Evolutionary conservation across 1,140 invertebrate species (phyloP).

Genomic region (Pachyrhynchus sulphureomaculatus): DNA sequence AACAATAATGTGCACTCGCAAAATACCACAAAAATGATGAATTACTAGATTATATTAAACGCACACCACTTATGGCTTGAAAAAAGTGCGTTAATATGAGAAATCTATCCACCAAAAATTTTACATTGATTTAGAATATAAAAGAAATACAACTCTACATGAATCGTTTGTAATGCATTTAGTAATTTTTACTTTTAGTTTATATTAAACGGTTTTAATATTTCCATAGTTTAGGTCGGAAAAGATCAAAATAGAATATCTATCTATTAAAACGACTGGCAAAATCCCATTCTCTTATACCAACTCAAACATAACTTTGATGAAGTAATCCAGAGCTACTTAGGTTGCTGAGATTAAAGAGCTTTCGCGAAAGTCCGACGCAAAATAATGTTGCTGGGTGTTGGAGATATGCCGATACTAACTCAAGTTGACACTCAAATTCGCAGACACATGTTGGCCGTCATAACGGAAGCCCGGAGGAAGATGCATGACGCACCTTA

Average conservation of each 20-base stretch:
- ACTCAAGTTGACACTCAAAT: conserved; percentile 51
- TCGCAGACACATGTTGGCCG: conserved; percentile 51
- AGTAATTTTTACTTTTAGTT: no score
- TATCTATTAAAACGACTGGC: not conserved
- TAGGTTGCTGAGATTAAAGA: conserved; percentile 51
- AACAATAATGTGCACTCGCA: no score
- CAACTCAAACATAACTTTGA: conserved; percentile 49
- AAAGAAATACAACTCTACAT: no score
- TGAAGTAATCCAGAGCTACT: conserved; percentile 50
- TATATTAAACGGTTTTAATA: no score
- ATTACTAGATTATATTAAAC: no score
- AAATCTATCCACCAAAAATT: no score
- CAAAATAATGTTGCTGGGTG: conserved; percentile 49
- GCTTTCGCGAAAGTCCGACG: conserved; percentile 49
- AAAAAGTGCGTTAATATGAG: no score
- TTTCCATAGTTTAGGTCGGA: no score
- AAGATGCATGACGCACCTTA: conserved; percentile 45
- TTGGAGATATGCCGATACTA: conserved; percentile 52
- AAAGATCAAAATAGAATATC: not conserved
- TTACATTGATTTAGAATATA: no score
- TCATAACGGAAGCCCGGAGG: conserved; percentile 41
- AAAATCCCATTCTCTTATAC: not conserved
- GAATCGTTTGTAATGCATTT: no score
- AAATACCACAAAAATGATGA: no score
- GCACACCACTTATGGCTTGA: no score